Base-by-base conservation (phyloP, 2,888 invertebrate species). In the Sinohyriopsis cumingii region DNA sequence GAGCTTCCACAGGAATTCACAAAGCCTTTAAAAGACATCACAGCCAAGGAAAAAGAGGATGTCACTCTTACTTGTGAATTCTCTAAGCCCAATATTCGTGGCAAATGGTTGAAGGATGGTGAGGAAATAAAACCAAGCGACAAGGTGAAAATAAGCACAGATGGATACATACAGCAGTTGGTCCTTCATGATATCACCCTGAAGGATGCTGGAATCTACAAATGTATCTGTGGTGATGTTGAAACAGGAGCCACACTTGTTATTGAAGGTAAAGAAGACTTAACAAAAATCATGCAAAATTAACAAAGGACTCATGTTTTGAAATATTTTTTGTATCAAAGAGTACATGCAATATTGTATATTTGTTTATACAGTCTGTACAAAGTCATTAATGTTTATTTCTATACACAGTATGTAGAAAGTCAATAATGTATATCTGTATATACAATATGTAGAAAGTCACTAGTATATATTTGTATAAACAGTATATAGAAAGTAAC, bases 161-260 rank as follows among this genome's bases (percentile, higher is more conserved):
- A 85, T 65, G 86, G 84, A 25, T 82, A 75, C 61, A 67, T 78
- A 28, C 87, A 87, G 72, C 83, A 80, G 62, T 80, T 88, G 61
- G 80, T 79, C 60, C 86, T 88, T n/a, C 80, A 81, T 45, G 80
- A 80, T 9, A 81, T 77, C 19, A 78, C 78, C 0, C 67, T 83
- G 1, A 85, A 86, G 18, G 82, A 85, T 68, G 86, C 85, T 63
- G 86, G 85, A 19, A 84, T 84, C 56, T 87, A 85, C 69, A 93
- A 95, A 0, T 96, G 97, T 86, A 93, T 94, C 90, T 88, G 91
- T 57, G 90, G 90, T 33, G 87, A 89, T 65, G 95, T 96, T 86
- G 93, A 93, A 72, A 96, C 96, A 20, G 92, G 93, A 65, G 97
- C 96, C 0, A 93, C 91, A 82, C 92, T 98, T 61, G 93, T 92